Conservation (phyloP, 2,113 vertebrate species). For the Corythoichthys intestinalis region DNA sequence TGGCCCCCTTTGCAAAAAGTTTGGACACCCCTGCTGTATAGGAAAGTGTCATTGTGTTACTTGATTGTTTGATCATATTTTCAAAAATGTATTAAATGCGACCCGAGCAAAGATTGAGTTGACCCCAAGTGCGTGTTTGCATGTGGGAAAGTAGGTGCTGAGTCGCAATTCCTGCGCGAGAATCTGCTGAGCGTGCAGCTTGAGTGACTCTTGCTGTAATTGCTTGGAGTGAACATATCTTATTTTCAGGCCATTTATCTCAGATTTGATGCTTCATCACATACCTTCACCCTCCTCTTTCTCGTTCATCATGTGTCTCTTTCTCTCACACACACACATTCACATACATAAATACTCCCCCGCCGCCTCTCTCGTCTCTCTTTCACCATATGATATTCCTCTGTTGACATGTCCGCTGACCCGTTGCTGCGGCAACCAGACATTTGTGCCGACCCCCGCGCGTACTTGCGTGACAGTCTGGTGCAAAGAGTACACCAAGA, state of each 20-base stretch:
- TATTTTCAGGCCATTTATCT: neutral
- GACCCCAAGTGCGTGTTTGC: neutral
- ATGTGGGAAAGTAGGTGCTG: constrained; percentile 16
- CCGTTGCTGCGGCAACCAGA: constrained; percentile 57
- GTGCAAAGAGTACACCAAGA: constrained; percentile 25
- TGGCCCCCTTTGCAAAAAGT: too few species aligned
- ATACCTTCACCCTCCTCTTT: constrained; percentile 12
- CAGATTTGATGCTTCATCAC: neutral
- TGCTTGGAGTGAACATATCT: neutral
- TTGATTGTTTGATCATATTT: too few species aligned
- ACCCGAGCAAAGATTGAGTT: too few species aligned
- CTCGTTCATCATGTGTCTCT: constrained; percentile 43
- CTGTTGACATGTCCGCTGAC: constrained; percentile 52
- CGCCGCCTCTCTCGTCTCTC: constrained; percentile 39
- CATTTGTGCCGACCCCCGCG: constrained; percentile 49
- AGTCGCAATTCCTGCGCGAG: constrained; percentile 25
- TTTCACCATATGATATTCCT: constrained; percentile 68
- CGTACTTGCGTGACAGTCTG: constrained; percentile 46
- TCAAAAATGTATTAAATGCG: too few species aligned
- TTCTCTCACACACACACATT: constrained; percentile 2
- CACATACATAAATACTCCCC: neutral
- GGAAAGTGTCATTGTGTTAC: too few species aligned
- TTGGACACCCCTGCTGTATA: too few species aligned
- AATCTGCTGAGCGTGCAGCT: constrained; percentile 35
- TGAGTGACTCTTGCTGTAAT: neutral